A percentile compares a stretch with the other conserved stretches of the same genome.
Conservation (phyloP, 2,888 invertebrate genomes). For the Epirrhoe alternata region DNA sequence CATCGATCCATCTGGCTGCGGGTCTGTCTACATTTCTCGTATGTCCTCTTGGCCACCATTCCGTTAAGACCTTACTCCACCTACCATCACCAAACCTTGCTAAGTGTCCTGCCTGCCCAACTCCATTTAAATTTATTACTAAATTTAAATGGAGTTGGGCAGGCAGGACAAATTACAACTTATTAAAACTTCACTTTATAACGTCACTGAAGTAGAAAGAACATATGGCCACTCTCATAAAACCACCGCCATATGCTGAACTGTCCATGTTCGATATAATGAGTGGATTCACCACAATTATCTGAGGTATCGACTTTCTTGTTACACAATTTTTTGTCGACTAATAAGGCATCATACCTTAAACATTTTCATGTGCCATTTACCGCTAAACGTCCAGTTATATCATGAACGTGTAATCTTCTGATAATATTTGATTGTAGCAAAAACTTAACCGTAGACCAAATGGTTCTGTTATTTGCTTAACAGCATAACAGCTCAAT, state of each 20-base stretch:
- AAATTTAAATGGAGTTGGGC: not conserved
- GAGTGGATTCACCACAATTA: conserved; percentile 58
- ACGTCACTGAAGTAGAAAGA: conserved; percentile 47
- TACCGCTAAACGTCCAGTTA: conserved; percentile 38
- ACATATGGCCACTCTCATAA: conserved; percentile 58
- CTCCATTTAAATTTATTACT: no score
- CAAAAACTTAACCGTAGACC: conserved; percentile 41
- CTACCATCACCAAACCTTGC: no score
- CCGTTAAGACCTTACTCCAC: no score
- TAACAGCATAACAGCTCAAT: conserved; percentile 56
- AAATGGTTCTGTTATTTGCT: conserved; percentile 47
- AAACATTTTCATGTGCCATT: conserved; percentile 24
- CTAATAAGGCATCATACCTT: conserved; percentile 38
- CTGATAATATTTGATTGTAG: conserved; percentile 41
- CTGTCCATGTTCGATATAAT: conserved; percentile 54
- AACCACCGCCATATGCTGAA: conserved; percentile 56
- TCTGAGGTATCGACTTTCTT: conserved; percentile 54
- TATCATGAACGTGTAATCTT: conserved; percentile 38
- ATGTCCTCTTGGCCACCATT: no score
- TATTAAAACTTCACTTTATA: conserved; percentile 16
- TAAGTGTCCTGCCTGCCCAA: no score
- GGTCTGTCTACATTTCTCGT: no score
- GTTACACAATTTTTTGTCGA: conserved; percentile 57
- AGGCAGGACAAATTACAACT: conserved; percentile 9
- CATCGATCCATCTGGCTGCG: no score